Percentiles rank a stretch among this genome's conserved stretches.
These are phyloP conservation scores for Drosophila meridiana DNA, from an alignment of 2,888 invertebrate species.

Conservation along the genomic window DNA sequence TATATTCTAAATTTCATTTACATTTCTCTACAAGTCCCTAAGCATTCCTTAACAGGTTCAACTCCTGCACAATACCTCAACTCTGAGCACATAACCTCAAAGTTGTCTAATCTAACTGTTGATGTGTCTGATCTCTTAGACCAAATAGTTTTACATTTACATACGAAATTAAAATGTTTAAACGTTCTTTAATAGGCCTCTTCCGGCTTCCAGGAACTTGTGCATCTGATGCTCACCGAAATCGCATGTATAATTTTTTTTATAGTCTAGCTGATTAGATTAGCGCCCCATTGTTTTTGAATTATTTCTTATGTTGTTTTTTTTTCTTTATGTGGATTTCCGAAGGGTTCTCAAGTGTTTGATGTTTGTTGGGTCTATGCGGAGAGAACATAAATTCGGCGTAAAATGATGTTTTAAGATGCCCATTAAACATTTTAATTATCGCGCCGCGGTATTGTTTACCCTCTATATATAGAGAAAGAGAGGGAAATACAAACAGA, in stretches of 20 bases:
- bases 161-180: constrained; percentile 53
- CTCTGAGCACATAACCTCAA: background rate
- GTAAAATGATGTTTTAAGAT: constrained; percentile 77
- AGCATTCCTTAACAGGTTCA: background rate
- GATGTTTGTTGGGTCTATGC: constrained; percentile 13
- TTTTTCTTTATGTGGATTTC: constrained; percentile 12
- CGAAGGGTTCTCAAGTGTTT: constrained; percentile 37
- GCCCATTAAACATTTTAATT: constrained; percentile 81
- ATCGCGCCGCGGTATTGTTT: constrained; percentile 54
- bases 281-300: constrained; percentile 70
- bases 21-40: constrained; percentile 8
- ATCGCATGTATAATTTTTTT: constrained; percentile 62
- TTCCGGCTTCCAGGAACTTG: constrained; percentile 73
- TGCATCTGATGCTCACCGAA: constrained; percentile 51
- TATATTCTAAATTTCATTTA: constrained; percentile 39
- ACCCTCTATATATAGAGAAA: constrained; percentile 20
- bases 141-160: constrained; percentile 29
- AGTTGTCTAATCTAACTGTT: background rate
- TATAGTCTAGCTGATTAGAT: constrained; percentile 74
- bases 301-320: constrained; percentile 2
- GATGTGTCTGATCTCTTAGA: background rate
- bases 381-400: constrained; percentile 68
- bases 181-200: constrained; percentile 69
- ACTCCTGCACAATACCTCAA: constrained; percentile 3
- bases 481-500: background rate